phyloP scores from a whole-genome alignment of 2,888 invertebrate genomes.

The Zootermopsis nevadensis region DNA sequence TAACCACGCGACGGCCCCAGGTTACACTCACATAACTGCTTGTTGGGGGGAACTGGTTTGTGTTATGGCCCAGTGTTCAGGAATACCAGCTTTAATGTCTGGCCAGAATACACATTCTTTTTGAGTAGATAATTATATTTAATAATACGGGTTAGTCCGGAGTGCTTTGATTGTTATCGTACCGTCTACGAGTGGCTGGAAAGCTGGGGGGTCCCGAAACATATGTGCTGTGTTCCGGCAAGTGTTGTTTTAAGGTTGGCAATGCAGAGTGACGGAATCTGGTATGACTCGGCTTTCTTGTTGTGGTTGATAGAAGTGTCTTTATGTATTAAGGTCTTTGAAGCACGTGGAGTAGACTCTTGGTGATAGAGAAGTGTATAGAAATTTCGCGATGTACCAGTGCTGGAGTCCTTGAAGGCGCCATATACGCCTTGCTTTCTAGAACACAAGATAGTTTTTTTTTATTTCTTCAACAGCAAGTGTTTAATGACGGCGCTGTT shows the following conservation, averaged over 20 bases:
- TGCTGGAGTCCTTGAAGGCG: background rate
- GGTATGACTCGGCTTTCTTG: background rate
- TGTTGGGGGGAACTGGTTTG: constrained; percentile 19
- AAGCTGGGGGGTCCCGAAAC: no score
- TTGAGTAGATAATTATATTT: no score
- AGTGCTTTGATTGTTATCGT: no score
- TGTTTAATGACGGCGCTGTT: no score
- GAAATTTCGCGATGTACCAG: background rate
- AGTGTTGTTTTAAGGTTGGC: background rate
- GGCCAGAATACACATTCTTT: no score
- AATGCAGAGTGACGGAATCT: background rate
- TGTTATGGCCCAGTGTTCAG: background rate
- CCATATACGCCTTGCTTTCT: no score
- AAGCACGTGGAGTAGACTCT: background rate
- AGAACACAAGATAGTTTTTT: no score
- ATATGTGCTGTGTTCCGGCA: no score
- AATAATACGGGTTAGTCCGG: no score
- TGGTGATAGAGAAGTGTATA: background rate
- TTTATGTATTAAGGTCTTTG: background rate
- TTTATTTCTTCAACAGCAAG: no score
- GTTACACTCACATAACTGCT: constrained; percentile 7
- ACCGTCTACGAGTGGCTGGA: no score
- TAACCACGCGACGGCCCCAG: background rate
- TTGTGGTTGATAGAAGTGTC: background rate
- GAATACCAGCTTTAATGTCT: background rate